Evolutionary conservation across 2,113 vertebrate genomes (phyloP).

Genomic region (Pampusana beccarii): DNA sequence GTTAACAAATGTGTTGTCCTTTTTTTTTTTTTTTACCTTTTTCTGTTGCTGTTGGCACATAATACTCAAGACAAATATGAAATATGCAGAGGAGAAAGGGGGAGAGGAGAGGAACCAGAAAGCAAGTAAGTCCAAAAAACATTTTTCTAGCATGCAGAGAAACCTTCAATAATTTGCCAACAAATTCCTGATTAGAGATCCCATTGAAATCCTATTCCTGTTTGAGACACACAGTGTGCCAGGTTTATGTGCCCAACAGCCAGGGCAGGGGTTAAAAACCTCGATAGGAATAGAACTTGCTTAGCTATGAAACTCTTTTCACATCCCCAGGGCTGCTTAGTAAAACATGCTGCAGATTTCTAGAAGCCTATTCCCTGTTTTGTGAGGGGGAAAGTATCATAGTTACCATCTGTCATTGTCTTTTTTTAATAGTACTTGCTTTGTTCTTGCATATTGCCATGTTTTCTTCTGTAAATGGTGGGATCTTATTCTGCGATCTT

Average conservation of each 20-base stretch:
- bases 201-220: neutral
- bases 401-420: neutral
- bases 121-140: neutral
- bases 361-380: neutral
- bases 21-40: neutral
- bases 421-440: neutral
- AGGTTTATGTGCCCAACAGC: neutral
- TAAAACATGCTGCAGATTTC: neutral
- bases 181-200: neutral
- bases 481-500: neutral
- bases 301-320: neutral
- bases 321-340: neutral
- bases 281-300: neutral
- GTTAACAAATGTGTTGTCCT: neutral
- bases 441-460: neutral
- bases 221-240: neutral
- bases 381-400: neutral
- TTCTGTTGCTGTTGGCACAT: neutral
- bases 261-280: neutral
- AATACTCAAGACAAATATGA: neutral
- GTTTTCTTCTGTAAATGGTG: neutral
- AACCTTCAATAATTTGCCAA: neutral
- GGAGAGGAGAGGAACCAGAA: neutral
- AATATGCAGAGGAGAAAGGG: neutral
- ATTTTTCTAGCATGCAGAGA: neutral